A percentile compares a stretch with the other conserved stretches of the same genome.
These are phyloP conservation scores for Matsumurasca onukii DNA, from an alignment of 1,140 invertebrate genomes.

Conservation along the genomic window DNA sequence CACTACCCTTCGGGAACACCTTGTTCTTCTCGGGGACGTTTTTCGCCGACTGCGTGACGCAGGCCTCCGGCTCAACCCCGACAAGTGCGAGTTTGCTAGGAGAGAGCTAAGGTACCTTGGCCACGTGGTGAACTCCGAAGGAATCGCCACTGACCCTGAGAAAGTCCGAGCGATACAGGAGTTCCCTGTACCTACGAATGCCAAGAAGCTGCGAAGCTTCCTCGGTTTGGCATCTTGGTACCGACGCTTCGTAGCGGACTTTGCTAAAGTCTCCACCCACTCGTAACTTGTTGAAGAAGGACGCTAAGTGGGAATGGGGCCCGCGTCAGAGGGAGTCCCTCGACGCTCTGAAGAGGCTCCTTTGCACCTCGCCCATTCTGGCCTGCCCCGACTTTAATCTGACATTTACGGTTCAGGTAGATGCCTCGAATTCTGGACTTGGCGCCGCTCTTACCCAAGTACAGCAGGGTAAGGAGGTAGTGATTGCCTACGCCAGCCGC, in stretches of 20 bases:
- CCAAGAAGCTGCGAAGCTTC: too few species aligned
- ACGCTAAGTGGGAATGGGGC: conserved; percentile 36
- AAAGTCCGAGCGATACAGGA: conserved; percentile 42
- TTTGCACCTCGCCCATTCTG: conserved; percentile 38
- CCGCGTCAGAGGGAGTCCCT: conserved; percentile 18
- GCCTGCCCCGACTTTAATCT: too few species aligned
- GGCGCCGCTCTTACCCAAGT: conserved; percentile 43
- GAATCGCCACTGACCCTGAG: conserved; percentile 45
- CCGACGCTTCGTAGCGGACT: conserved; percentile 45
- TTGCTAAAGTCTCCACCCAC: conserved; percentile 42
- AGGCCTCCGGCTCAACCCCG: too few species aligned
- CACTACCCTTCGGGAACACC: too few species aligned
- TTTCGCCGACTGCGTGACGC: too few species aligned
- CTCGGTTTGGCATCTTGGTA: conserved; percentile 45
- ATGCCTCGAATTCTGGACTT: conserved; percentile 42
- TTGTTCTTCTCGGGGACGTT: too few species aligned
- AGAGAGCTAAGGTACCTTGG: too few species aligned
- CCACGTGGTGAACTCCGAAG: conserved; percentile 41
- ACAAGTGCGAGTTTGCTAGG: too few species aligned
- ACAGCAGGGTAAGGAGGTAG: conserved; percentile 33
- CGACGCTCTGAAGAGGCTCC: conserved; percentile 37
- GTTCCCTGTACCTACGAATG: too few species aligned
- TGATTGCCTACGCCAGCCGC: conserved; percentile 46
- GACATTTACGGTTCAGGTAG: conserved; percentile 41
- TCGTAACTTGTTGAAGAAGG: conserved; percentile 42